phyloP scores from a whole-genome alignment of 2,888 invertebrate species.

The Nasonovia ribisnigri region DNA sequence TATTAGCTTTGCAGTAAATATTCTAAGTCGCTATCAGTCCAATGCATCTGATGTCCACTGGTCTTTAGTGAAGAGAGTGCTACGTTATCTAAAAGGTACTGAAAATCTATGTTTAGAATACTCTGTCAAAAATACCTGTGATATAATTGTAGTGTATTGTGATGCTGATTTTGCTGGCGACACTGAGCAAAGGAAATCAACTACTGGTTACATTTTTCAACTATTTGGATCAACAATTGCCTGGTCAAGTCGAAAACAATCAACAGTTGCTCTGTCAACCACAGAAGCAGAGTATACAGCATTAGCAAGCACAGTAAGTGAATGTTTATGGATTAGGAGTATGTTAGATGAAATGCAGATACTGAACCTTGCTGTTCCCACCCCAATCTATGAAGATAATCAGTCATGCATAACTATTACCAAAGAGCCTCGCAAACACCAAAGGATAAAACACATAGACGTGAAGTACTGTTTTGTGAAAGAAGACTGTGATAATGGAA shows the following conservation, averaged over 20 bases:
- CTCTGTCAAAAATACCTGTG: neutral
- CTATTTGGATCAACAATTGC: constrained; percentile 66
- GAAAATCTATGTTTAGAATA: constrained; percentile 21
- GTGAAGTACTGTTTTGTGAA: constrained; percentile 67
- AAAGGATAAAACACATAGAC: constrained; percentile 68
- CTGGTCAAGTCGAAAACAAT: constrained; percentile 66
- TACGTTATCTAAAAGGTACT: constrained; percentile 62
- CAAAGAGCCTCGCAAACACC: constrained; percentile 68
- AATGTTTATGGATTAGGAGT: constrained; percentile 67
- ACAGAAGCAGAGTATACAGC: constrained; percentile 69
- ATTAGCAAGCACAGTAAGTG: constrained; percentile 67
- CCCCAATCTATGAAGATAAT: constrained; percentile 67
- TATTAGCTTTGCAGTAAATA: constrained; percentile 68
- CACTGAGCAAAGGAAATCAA: constrained; percentile 67
- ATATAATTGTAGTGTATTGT: constrained; percentile 64
- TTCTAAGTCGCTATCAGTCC: constrained; percentile 67
- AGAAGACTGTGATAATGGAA: constrained; percentile 5
- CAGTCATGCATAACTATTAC: constrained; percentile 67
- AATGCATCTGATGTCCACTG: constrained; percentile 68
- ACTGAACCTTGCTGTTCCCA: constrained; percentile 51
- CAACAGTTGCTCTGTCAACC: constrained; percentile 64
- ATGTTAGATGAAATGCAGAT: constrained; percentile 67
- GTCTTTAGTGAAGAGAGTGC: constrained; percentile 46
- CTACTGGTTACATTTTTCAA: constrained; percentile 67
- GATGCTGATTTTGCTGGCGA: constrained; percentile 68